A percentile compares a stretch with the other conserved stretches of the same genome.
These are phyloP conservation scores for Drosophila formosana DNA, from an alignment of 2,888 invertebrate genomes.

Conservation along the genomic window DNA sequence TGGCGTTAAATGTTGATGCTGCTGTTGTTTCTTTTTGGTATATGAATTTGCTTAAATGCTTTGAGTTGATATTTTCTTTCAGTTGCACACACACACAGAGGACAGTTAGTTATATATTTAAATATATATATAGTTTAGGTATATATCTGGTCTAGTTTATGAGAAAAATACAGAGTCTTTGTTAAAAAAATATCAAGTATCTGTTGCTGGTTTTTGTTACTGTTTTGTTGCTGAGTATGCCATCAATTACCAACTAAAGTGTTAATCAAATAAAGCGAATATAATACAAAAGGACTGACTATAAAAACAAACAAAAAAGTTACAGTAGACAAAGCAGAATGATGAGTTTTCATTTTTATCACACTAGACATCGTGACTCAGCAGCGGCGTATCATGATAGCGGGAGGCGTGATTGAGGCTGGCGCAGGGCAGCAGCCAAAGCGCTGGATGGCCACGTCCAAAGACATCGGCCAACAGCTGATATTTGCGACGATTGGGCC, in stretches of 20 bases:
- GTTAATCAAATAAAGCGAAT: conserved; percentile 55
- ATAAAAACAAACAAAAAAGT: conserved; percentile 9
- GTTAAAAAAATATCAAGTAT: conserved; percentile 52
- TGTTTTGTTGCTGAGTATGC: conserved; percentile 43
- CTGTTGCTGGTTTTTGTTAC: conserved; percentile 1
- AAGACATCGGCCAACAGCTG: conserved; percentile 91
- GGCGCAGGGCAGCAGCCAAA: conserved; percentile 91
- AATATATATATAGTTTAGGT: conserved; percentile 33
- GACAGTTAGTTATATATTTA: conserved; percentile 22
- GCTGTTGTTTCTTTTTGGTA: conserved; percentile 62
- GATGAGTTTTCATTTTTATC: conserved; percentile 20
- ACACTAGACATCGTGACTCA: conserved; percentile 84
- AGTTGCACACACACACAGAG: conserved; percentile 11
- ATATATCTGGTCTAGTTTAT: conserved; percentile 39
- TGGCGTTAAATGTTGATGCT: conserved; percentile 18
- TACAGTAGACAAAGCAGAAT: conserved; percentile 22
- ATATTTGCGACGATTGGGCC: conserved; percentile 88
- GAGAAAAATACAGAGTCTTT: conserved; percentile 38
- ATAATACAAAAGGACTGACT: conserved; percentile 44
- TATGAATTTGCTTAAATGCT: conserved; percentile 64
- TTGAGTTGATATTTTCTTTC: conserved; percentile 36
- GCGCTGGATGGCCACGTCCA: conserved; percentile 89
- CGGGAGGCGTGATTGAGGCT: conserved; percentile 84
- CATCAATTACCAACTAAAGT: conserved; percentile 53
- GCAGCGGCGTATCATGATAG: conserved; percentile 84